Evolutionary conservation across 2,888 invertebrate genomes (phyloP), one percentile per base, ranked within the genome.

Genomic region (Portevinia maculata): DNA sequence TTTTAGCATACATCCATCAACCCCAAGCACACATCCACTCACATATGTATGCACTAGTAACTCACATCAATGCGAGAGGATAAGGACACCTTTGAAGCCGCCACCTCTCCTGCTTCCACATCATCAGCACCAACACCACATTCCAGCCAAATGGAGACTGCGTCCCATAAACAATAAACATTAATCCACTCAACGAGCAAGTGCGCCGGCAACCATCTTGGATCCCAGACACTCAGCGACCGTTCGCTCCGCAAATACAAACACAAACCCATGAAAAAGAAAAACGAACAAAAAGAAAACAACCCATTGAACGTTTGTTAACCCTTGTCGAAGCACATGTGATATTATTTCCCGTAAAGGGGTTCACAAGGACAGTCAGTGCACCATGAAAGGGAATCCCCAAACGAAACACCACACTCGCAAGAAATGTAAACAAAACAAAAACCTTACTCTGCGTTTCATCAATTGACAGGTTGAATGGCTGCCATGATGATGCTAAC

Each of bases 341-440:
- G 70, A 21, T 44, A 17, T 19, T 17, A 19, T 44, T 73, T 73
- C 28, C 34, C 55, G 17, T 78, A 83, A 83, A 67, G 78, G 83
- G 60, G 24, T 24, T 2, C 24, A 24, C 24, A 24, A 24, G 24
- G 3, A 2, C 24, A 24, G 5, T 2, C 24, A 24, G 5, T 62
- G 55, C 57, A 62, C 60, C 30, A 60, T 59, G 41, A 50, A 67
- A 44, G 83, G 83, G 83, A 83, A 83, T 83, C 83, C 83, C 83
- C 83, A 83, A 83, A 78, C 59, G 60, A 53, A 41, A 46, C 9
- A 17, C 41, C 59, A 17, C 32, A 62, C n/a, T 9, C 71, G 67
- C 71, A 39, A 65, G 41, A 5, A 73, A 83, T 73, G 83, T 83
- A 83, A 83, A 83, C 83, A 83, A 83, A 83, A 76, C 83, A 83